phyloP scores from a whole-genome alignment of 2,113 vertebrate genomes.

The Rhegmatorhina hoffmannsi region DNA sequence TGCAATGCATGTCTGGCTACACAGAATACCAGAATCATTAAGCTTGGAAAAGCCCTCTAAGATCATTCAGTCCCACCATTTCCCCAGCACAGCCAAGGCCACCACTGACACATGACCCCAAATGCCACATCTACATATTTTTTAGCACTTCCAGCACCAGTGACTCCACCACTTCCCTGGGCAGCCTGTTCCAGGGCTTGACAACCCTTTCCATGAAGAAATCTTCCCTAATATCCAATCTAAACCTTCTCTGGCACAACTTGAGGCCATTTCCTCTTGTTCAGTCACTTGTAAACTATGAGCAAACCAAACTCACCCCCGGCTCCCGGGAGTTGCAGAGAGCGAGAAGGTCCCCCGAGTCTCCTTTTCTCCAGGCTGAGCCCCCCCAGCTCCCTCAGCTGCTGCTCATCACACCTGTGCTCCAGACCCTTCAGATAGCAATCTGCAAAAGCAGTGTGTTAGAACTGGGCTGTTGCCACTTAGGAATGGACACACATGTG shows the following conservation, averaged over 20 bases:
- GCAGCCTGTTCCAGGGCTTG: no score
- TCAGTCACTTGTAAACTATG: neutral
- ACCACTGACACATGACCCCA: neutral
- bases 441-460: neutral
- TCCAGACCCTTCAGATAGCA: neutral
- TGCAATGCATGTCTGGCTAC: neutral
- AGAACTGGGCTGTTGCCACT: neutral
- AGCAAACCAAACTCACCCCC: neutral
- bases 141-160: neutral
- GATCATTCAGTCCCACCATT: neutral
- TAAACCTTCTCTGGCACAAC: neutral
- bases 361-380: neutral
- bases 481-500: neutral
- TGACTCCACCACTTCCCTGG: neutral
- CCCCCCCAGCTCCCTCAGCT: neutral
- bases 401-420: neutral
- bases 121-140: neutral
- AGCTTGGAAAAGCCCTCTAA: neutral
- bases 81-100: neutral
- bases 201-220: no score
- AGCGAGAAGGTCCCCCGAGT: neutral
- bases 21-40: neutral
- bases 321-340: neutral
- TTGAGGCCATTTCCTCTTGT: neutral
- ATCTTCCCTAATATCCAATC: no score